These are phyloP conservation scores for Rhineura floridana DNA, from an alignment of 2,113 vertebrate species.

Conservation along the genomic window DNA sequence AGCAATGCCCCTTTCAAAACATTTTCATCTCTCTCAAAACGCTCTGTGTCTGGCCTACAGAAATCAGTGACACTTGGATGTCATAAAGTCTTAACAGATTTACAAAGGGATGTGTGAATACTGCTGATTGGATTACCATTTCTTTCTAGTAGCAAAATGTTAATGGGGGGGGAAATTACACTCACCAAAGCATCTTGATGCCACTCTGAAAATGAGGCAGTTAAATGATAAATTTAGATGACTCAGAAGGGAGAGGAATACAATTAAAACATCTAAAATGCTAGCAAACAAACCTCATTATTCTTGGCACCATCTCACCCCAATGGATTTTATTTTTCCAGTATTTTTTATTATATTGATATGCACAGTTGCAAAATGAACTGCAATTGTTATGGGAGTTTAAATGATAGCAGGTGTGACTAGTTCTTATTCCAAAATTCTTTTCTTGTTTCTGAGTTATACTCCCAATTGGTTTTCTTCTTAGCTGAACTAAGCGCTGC, in stretches of 20 bases:
- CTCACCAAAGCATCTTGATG: background rate
- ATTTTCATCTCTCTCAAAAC: background rate
- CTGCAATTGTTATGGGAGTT: background rate
- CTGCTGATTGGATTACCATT: slow-evolving; percentile 1
- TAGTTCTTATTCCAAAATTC: background rate
- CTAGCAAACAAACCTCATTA: background rate
- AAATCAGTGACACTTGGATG: background rate
- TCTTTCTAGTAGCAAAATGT: background rate
- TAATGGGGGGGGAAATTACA: background rate
- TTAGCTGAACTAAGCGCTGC: background rate
- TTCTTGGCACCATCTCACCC: background rate
- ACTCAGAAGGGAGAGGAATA: background rate
- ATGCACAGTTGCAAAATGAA: background rate
- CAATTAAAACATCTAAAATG: background rate
- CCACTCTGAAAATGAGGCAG: background rate
- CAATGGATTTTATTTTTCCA: background rate
- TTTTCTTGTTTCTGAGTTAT: background rate
- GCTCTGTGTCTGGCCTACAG: background rate
- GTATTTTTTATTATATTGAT: background rate
- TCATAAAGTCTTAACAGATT: slow-evolving; percentile 1
- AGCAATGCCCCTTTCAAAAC: background rate
- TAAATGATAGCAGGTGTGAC: background rate
- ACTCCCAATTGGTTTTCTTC: background rate
- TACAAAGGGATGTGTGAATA: background rate
- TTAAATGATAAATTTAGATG: slow-evolving; percentile 1